phyloP scores from a whole-genome alignment of 2,888 invertebrate genomes.

The Phymatocera aterrima region DNA sequence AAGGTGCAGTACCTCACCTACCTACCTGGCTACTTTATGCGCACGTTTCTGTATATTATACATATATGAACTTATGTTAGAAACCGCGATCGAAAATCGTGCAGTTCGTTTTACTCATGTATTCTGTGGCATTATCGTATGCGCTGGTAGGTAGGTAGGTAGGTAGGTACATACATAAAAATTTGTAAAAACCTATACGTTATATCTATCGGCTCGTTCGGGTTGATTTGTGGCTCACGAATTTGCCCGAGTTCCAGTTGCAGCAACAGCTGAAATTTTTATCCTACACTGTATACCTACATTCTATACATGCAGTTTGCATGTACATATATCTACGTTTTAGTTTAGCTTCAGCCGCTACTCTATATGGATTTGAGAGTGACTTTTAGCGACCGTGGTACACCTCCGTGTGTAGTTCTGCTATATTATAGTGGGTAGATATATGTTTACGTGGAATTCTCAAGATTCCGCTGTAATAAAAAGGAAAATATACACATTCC shows the following conservation, averaged over 20 bases:
- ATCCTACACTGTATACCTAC: no score
- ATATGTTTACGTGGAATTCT: background rate
- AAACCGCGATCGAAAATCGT: constrained; percentile 11
- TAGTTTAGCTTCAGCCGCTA: no score
- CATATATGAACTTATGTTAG: background rate
- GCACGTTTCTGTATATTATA: background rate
- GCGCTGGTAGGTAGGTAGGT: no score
- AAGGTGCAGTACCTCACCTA: no score
- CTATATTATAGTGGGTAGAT: background rate
- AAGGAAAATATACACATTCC: background rate
- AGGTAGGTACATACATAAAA: no score
- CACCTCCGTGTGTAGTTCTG: no score
- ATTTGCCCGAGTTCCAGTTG: constrained; percentile 16
- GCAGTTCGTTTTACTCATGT: constrained; percentile 16
- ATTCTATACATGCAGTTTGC: background rate
- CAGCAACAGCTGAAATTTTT: background rate
- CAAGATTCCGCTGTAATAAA: background rate
- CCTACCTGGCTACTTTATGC: background rate
- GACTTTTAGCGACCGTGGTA: no score
- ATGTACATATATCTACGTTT: no score
- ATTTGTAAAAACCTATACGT: background rate
- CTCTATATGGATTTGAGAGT: no score
- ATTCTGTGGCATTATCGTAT: background rate
- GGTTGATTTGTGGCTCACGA: constrained; percentile 28
- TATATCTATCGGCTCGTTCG: background rate